Percentiles rank a stretch among this genome's conserved stretches.
Evolutionary conservation across 1,140 invertebrate genomes (phyloP).

Genomic region (Cotesia glomerata): DNA sequence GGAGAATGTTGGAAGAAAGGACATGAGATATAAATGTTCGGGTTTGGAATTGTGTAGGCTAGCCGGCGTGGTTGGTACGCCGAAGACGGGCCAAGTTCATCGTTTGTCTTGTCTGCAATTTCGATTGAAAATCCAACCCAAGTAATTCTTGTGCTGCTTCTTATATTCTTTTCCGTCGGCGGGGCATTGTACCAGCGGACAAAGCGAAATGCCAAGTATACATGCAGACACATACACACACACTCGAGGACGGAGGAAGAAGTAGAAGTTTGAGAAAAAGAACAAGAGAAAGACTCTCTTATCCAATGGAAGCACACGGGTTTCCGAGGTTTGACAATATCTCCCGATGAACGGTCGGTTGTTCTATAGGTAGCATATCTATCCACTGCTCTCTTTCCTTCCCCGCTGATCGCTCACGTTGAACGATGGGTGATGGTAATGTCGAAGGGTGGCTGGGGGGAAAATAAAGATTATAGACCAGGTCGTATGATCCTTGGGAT

Average conservation of each 20-base stretch:
- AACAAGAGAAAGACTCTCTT: slow-evolving; percentile 14
- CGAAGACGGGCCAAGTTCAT: slow-evolving; percentile 42
- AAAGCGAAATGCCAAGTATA: slow-evolving; percentile 10
- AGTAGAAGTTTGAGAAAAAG: too few species aligned
- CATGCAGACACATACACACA: neutral
- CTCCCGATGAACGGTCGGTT: slow-evolving; percentile 20
- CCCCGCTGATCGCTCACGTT: too few species aligned
- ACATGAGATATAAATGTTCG: slow-evolving; percentile 8
- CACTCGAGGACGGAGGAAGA: too few species aligned
- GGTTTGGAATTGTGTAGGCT: neutral
- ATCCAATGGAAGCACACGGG: slow-evolving; percentile 14
- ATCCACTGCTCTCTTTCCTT: too few species aligned
- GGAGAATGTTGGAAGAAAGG: slow-evolving; percentile 17
- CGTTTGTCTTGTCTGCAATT: slow-evolving; percentile 48
- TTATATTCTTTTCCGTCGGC: slow-evolving; percentile 7
- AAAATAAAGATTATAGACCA: slow-evolving; percentile 17
- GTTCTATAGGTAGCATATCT: neutral
- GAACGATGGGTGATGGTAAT: too few species aligned
- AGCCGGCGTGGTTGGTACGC: neutral
- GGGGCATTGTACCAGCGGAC: slow-evolving; percentile 15
- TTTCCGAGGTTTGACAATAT: slow-evolving; percentile 19
- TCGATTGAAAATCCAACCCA: slow-evolving; percentile 23
- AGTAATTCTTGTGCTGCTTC: slow-evolving; percentile 2
- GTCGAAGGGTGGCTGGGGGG: neutral
- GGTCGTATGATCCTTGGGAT: slow-evolving; percentile 20